A percentile compares a stretch with the other conserved stretches of the same genome.
phyloP scores from a whole-genome alignment of 2,888 invertebrate genomes.

The Chalcis sispes region DNA sequence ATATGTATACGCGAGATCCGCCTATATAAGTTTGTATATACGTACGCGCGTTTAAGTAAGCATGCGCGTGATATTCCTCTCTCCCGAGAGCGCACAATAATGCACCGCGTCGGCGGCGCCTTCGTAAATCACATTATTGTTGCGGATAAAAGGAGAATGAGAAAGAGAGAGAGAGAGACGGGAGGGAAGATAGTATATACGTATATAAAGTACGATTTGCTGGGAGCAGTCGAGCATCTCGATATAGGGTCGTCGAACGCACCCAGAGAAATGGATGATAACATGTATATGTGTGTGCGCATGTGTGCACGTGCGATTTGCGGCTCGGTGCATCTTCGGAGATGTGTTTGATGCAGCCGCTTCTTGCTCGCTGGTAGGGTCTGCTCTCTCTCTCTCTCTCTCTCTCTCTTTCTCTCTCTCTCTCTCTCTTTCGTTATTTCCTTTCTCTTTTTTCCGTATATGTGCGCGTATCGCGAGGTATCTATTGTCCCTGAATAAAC shows the following conservation, averaged over 20 bases:
- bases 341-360: slow-evolving; percentile 67
- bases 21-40: too few species aligned
- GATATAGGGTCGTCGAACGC: slow-evolving; percentile 50
- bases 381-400: too few species aligned
- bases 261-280: slow-evolving; percentile 52
- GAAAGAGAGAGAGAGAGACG: slow-evolving; percentile 28
- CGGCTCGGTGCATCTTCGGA: slow-evolving; percentile 43
- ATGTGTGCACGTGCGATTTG: slow-evolving; percentile 40
- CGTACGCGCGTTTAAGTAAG: too few species aligned
- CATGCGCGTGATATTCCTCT: slow-evolving; percentile 16
- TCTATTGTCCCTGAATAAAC: slow-evolving; percentile 72
- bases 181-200: too few species aligned
- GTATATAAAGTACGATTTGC: slow-evolving; percentile 48
- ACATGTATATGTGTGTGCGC: slow-evolving; percentile 24
- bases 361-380: slow-evolving; percentile 64
- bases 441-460: too few species aligned
- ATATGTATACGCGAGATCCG: too few species aligned
- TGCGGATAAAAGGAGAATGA: slow-evolving; percentile 33
- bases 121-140: slow-evolving; percentile 56
- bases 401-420: too few species aligned
- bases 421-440: too few species aligned
- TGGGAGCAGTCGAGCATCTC: slow-evolving; percentile 42
- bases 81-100: slow-evolving; percentile 33
- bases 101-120: slow-evolving; percentile 36
- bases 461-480: slow-evolving; percentile 56